Evolutionary conservation across 1,140 invertebrate species (phyloP), one percentile per base, ranked within the genome.

Genomic region (Drosophila eugracilis): DNA sequence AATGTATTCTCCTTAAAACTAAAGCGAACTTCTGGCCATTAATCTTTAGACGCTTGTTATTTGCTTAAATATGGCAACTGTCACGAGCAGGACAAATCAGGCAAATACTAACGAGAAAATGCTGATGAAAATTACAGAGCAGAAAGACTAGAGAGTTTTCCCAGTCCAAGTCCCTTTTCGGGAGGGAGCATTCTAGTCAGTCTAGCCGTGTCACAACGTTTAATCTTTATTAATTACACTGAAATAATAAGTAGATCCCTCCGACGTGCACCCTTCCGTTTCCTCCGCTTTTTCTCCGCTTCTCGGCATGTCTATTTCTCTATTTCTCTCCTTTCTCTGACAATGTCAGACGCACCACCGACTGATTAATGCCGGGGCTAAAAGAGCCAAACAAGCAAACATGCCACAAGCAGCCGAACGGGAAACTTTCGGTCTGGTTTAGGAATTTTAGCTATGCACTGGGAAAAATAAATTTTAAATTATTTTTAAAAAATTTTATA

Each of bases 221-320:
- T 86, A 86, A 86, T 86, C 81, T 86, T 86, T 86, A 86, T 86
- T 86, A 86, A 86, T 86, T 86, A 88, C 81, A 88, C 70, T 88
- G 83, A 73, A 86, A 86, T 85, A 85, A 85, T 85, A 86, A 86
- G 80, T 67, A 69, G 45, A 69, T 69, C 65, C 65, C 65, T 42
- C 60, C 28, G 28, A 34, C 26, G 17, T 17, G 37, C 47, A 66
- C 65, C 65, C 60, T 62, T 55, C 52, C 24, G 44, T 14, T 14
- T 15, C 42, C 19, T 19, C 15, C 42, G 34, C 15, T 21, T 36
- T 54, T 32, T 55, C 32, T 26, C 6, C 17, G 49, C 15, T 22
- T 50, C 44, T 9, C 17, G 12, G 17, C 7, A 3, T 50, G 19
- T 36, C 48, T n/a, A 17, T n/a, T 57, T 59, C 50, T 57, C 54